Conservation (phyloP, 2,113 vertebrate species). For the Pelmatolapia mariae region DNA sequence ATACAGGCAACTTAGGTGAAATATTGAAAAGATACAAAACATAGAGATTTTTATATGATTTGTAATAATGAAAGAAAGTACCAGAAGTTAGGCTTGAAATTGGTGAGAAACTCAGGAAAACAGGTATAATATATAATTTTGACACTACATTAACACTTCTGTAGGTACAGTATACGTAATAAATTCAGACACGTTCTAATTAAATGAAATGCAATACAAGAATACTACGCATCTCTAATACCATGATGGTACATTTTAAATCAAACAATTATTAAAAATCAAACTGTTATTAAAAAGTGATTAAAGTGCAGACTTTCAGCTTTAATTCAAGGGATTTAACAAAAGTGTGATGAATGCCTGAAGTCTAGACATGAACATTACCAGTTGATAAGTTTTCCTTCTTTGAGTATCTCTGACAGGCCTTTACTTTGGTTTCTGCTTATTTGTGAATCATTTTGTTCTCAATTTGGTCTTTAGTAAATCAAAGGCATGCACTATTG, state of each 20-base stretch:
- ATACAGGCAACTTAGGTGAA: neutral
- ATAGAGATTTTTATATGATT: neutral
- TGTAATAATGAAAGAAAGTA: neutral
- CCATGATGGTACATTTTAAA: neutral
- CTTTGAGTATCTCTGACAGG: neutral
- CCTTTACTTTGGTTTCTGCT: neutral
- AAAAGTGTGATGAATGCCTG: neutral
- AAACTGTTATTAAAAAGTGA: neutral
- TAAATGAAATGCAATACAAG: neutral
- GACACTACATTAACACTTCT: neutral
- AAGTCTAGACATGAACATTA: neutral
- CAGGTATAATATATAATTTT: neutral
- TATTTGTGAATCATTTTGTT: neutral
- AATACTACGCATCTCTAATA: neutral
- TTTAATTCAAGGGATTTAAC: neutral
- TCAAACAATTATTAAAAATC: neutral
- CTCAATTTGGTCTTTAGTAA: neutral
- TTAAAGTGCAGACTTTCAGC: neutral
- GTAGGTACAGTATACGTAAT: neutral
- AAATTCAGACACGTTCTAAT: neutral
- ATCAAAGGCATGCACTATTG: neutral
- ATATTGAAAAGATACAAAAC: neutral
- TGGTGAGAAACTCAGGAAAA: neutral
- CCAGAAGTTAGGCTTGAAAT: neutral
- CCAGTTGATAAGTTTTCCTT: neutral